Base-by-base conservation (phyloP, 2,888 invertebrate species). In the Coenonympha glycerion region DNA sequence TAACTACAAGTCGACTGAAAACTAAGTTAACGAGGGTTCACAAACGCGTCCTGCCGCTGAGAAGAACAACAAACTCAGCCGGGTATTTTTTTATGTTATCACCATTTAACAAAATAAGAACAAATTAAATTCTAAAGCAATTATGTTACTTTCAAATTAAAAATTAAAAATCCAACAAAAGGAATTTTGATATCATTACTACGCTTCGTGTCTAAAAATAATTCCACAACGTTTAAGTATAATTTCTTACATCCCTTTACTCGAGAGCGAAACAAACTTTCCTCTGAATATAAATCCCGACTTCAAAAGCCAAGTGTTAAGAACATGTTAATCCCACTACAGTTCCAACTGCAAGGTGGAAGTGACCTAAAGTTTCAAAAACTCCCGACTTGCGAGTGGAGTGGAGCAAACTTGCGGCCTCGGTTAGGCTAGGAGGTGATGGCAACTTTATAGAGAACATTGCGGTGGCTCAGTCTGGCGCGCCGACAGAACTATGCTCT, bases 331-430 rank as follows among this genome's bases (percentile, higher is more conserved):
- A 55, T 58, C 57, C 53, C 54, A 48, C 55, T 57, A 39, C 55
- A 53, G 49, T 54, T 52, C 18, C 52, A 55, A 47, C 45, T 55
- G 55, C 37, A 50, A 57, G 57, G 55, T 57, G 48, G 53, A 48
- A 55, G 54, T 58, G 54, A 59, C 57, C 57, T 57, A 37, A 53
- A 57, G 50, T 59, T 56, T 60, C 41, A 45, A 53, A 61, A 61
- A 56, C 59, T 57, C 55, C 56, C 55, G 51, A 58, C 51, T 56
- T 54, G 49, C 44, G 74, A 69, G 68, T 61, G 55, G 50, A 44
- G 74, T 70, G 68, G 61, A 65, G 59, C 66, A 66, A 71, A 78
- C 68, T 76, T 75, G 75, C 64, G 74, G 74, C 66, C 63, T 66
- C 68, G 59, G 61, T 57, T 63, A 62, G 59, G 66, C 64, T 63